A percentile compares a stretch with the other conserved stretches of the same genome.
These are phyloP conservation scores for Procambarus virginalis DNA, from an alignment of 1,140 invertebrate genomes.

Conservation along the genomic window DNA sequence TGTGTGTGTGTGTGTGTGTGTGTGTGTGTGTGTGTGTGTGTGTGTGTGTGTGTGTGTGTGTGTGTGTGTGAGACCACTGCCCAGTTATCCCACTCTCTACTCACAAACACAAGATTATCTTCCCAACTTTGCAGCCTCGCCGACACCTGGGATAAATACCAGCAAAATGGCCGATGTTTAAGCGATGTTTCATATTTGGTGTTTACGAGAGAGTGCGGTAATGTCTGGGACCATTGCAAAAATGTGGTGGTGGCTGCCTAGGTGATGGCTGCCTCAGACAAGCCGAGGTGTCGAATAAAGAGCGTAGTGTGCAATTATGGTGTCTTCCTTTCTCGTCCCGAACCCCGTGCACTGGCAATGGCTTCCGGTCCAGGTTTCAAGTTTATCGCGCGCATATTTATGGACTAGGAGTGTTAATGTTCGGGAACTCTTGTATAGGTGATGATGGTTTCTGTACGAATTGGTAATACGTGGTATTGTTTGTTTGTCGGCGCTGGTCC, in stretches of 20 bases:
- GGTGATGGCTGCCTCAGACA: not conserved
- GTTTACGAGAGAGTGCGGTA: not conserved
- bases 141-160: not conserved
- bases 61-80: not conserved
- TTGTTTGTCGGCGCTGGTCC: too few species aligned
- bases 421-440: not conserved
- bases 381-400: not conserved
- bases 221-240: not conserved
- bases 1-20: too few species aligned
- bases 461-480: too few species aligned
- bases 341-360: not conserved
- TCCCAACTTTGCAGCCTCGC: not conserved
- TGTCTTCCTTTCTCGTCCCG: slow-evolving; percentile 34
- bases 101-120: not conserved
- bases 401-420: too few species aligned
- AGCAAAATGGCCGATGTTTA: not conserved
- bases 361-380: not conserved
- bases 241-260: not conserved
- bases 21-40: too few species aligned
- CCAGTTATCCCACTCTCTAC: not conserved
- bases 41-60: too few species aligned
- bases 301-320: slow-evolving; percentile 29
- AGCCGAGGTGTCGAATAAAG: slow-evolving; percentile 28
- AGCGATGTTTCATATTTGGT: not conserved
- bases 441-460: too few species aligned